Evolutionary conservation across 2,888 invertebrate species (phyloP), one percentile per base, ranked within the genome.

Genomic region (Protophormia terraenovae): DNA sequence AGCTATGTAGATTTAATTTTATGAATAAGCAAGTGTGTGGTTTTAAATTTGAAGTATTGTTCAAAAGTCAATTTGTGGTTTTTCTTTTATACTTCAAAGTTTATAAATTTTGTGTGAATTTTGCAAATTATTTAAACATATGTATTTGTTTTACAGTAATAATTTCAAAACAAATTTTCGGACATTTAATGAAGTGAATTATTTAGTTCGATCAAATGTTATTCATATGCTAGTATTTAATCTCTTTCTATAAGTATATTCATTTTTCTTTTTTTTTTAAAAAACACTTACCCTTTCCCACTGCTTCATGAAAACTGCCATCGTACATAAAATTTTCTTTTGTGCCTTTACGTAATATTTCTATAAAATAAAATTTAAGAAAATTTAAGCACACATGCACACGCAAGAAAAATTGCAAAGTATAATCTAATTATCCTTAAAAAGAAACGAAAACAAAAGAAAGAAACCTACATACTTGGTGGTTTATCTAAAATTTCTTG

Each of bases 241-340:
- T 35, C 12, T 2, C 35, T 35, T 10, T 41, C 3, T 3, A n/a
- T 4, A 41, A 2, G 3, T 14, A 41, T 4, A 41, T 4, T 12
- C 5, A 41, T n/a, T 1, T 32, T 32, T 32, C 5, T 32, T 7
- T 10, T 10, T 41, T 41, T 41, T 41, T 3, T 41, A 41, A 14
- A 41, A 8, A 47, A 12, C 38, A 72, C 82, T 88, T 66, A 90
- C 90, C 88, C 73, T 88, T 88, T 8, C 92, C 90, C 7, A 92
- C 88, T 0, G 93, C 93, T 88, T 93, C 90, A 76, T 92, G 90
- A 66, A 93, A 93, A 69, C 87, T 91, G 47, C 93, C 92, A 80
- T 91, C 89, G 66, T 89, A 89, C 32, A 90, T 81, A 16, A 91
- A 91, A n/a, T 87, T 88, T 6, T 90, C 88, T 72, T 88, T 90